phyloP scores from a whole-genome alignment of 2,888 invertebrate genomes.

The Pristionchus entomophagus region DNA sequence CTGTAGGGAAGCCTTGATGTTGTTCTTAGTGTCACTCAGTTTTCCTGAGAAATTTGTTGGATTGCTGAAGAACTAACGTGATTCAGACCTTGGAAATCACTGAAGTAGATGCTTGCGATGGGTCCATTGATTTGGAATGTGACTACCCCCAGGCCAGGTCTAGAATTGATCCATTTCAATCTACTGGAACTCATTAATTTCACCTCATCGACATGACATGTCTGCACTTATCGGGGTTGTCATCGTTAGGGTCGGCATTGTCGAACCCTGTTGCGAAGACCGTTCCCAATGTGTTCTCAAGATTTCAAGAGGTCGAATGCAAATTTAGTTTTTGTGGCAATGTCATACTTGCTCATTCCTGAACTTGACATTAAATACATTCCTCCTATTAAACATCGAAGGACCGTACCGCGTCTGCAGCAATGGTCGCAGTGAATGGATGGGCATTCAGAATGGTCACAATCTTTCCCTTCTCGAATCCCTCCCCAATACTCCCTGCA shows the following conservation, averaged over 20 bases:
- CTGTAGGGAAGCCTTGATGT: not conserved
- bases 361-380: no score
- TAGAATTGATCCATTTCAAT: not conserved
- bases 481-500: not conserved
- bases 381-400: not conserved
- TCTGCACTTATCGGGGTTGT: not conserved
- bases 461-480: not conserved
- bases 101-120: slow-evolving; percentile 6
- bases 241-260: not conserved
- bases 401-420: not conserved
- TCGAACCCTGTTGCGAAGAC: slow-evolving; percentile 12
- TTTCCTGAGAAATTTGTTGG: not conserved
- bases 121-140: slow-evolving; percentile 19
- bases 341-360: no score
- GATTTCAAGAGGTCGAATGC: not conserved
- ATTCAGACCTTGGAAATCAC: not conserved
- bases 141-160: not conserved
- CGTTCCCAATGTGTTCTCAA: not conserved
- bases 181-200: not conserved
- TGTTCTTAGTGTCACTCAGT: not conserved
- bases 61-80: not conserved
- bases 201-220: not conserved
- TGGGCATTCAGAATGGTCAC: not conserved
- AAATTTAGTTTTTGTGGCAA: no score
- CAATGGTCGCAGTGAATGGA: not conserved